These are phyloP conservation scores for Ectropis crepuscularia DNA, from an alignment of 2,888 invertebrate genomes.

Conservation along the genomic window DNA sequence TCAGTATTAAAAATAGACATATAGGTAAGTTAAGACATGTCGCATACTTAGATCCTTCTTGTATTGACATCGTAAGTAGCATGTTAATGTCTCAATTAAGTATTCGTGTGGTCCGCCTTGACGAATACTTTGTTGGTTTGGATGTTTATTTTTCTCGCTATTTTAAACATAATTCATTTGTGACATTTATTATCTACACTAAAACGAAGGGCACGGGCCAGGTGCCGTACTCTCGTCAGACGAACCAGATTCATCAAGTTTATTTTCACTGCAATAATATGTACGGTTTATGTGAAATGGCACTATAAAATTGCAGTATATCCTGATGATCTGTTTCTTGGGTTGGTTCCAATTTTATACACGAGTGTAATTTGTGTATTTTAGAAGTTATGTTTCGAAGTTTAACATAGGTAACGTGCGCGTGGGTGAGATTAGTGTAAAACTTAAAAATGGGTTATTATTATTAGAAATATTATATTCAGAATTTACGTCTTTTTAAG, in stretches of 20 bases:
- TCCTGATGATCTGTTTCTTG: constrained; percentile 47
- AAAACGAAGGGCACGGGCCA: constrained; percentile 23
- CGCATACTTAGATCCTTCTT: constrained; percentile 3
- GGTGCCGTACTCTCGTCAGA: constrained; percentile 20
- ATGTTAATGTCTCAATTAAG: constrained; percentile 52
- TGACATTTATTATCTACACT: constrained; percentile 18
- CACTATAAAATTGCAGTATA: constrained; percentile 51
- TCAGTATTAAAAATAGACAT: constrained; percentile 2
- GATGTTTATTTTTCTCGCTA: constrained; percentile 56
- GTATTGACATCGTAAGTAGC: constrained; percentile 21
- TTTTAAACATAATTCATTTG: constrained; percentile 44
- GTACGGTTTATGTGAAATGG: constrained; percentile 46
- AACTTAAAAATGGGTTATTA: too few species aligned
- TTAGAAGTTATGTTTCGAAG: constrained; percentile 29
- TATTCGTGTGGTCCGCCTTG: constrained; percentile 65
- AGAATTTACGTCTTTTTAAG: too few species aligned
- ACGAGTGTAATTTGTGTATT: constrained; percentile 42
- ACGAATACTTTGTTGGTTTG: constrained; percentile 54
- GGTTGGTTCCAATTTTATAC: constrained; percentile 50
- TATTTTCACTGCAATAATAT: constrained; percentile 48
- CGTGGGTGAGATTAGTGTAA: neutral
- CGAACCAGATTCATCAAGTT: constrained; percentile 38
- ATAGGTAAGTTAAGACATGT: neutral
- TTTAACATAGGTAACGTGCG: constrained; percentile 3
- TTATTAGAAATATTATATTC: too few species aligned